phyloP scores from a whole-genome alignment of 2,888 invertebrate species.

The Diarsia brunnea region DNA sequence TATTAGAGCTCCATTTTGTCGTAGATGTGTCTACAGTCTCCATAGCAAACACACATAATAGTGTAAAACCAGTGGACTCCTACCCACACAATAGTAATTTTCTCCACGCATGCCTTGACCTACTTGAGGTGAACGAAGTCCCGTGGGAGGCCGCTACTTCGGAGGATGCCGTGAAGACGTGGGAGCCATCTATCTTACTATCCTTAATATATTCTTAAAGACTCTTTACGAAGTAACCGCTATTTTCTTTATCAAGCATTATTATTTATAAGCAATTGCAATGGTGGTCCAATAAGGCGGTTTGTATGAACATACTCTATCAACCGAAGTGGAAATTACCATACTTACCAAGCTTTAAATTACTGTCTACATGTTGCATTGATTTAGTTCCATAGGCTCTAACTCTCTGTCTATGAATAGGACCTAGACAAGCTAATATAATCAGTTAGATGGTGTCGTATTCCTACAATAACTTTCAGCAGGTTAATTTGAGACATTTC shows the following conservation, averaged over 20 bases:
- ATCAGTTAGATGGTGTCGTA: not conserved
- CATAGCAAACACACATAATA: not conserved
- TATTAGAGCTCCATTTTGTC: not conserved
- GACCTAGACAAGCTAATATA: not conserved
- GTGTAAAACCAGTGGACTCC: slow-evolving; percentile 3
- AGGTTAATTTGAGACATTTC: not conserved
- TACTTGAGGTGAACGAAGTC: slow-evolving; percentile 56
- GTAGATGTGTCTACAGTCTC: not conserved
- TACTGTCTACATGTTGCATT: not conserved
- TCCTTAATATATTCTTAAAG: slow-evolving; percentile 41
- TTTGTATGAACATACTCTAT: not conserved
- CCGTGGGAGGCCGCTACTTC: slow-evolving; percentile 47
- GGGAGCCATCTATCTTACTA: slow-evolving; percentile 60
- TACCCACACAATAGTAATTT: slow-evolving; percentile 49
- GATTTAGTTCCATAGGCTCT: not conserved
- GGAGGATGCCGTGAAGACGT: slow-evolving; percentile 47
- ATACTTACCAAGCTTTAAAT: not conserved
- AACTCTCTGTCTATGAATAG: slow-evolving; percentile 6
- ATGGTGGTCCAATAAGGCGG: not conserved
- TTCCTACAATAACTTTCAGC: not conserved
- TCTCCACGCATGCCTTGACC: slow-evolving; percentile 54
- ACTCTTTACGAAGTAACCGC: slow-evolving; percentile 25
- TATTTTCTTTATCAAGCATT: slow-evolving; percentile 5
- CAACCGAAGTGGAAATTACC: not conserved
- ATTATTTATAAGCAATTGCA: not conserved